Evolutionary conservation across 2,888 invertebrate genomes (phyloP).

Genomic region (Nephrotoma appendiculata): DNA sequence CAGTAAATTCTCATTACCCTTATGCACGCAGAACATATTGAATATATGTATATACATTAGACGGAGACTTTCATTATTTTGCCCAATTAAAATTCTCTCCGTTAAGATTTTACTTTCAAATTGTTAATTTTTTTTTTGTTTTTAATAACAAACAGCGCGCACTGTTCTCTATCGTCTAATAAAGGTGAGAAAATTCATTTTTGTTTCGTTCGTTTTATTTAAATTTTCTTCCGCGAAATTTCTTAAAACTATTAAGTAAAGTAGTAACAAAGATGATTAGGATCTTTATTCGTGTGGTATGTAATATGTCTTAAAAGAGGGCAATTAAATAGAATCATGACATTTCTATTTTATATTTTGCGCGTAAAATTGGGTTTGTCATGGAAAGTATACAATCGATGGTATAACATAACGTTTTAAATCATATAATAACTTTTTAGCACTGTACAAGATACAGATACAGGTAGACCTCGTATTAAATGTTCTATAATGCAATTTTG

Average conservation of each 20-base stretch:
- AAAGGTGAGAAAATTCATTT: background rate
- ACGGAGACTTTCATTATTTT: background rate
- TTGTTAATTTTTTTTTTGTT: background rate
- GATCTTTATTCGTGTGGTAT: background rate
- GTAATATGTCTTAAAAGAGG: background rate
- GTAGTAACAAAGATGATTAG: background rate
- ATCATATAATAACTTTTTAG: background rate
- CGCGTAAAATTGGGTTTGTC: background rate
- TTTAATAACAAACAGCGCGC: background rate
- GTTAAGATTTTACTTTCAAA: background rate
- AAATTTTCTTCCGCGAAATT: background rate
- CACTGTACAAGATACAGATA: background rate
- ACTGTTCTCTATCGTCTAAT: background rate
- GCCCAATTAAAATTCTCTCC: background rate
- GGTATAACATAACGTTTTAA: background rate
- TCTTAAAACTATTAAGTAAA: background rate
- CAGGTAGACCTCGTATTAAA: background rate
- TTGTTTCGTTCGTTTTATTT: background rate
- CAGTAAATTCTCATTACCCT: background rate
- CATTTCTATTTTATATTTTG: background rate
- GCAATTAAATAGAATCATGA: background rate
- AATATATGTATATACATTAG: background rate
- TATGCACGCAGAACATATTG: background rate
- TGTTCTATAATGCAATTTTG: too few relatives aligned
- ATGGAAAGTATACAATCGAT: background rate